Base-by-base conservation (phyloP, 1,140 invertebrate species). In the Myzus persicae region DNA sequence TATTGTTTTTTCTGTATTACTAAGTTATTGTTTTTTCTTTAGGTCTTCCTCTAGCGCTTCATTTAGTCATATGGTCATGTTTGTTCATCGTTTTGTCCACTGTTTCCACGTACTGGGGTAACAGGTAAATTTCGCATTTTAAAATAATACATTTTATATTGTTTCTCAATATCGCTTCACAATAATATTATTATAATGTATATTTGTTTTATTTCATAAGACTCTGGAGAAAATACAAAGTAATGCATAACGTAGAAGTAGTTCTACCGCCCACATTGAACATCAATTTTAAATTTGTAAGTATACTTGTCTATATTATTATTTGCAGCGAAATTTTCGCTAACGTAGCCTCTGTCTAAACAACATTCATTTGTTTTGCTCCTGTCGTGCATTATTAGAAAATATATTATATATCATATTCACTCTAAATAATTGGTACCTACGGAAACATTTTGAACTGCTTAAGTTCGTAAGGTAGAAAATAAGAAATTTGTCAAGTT, bases 251-350 rank as follows among this genome's bases (percentile, higher is more conserved):
- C 94, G 95, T 96, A 1, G 95, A 96, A 94, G 95, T 96, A 0
- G 96, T 96, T 94, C 94, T 96, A 76, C 96, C 96, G 67, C 95
- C 96, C 26, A 96, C 96, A 91, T 94, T 97, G 24, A 93, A 93
- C 26, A 84, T 82, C 22, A 93, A 82, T 31, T 82, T 81, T 24
- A 82, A 93, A n/a, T 84, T 85, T 48, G 91, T 93, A 54, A 93
- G 91, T 84, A 82, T 59, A 48, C 46, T 76, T 76, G 11, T 76
- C 59, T 76, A 76, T 76, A 36, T 20, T 76, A 76, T 76, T 76
- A n/a, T 76, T 9, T n/a, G 59, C 4, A 2, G 3, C 14, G 14
- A 76, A n/a, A 76, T n/a, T 76, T 18, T n/a, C 11, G 31, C 20
- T n/a, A 76, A n/a, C 11, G 1, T n/a, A 67, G 22, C 48, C 14